Base-by-base conservation (phyloP, 2,888 invertebrate genomes). In the Ditylenchus weischeri region DNA sequence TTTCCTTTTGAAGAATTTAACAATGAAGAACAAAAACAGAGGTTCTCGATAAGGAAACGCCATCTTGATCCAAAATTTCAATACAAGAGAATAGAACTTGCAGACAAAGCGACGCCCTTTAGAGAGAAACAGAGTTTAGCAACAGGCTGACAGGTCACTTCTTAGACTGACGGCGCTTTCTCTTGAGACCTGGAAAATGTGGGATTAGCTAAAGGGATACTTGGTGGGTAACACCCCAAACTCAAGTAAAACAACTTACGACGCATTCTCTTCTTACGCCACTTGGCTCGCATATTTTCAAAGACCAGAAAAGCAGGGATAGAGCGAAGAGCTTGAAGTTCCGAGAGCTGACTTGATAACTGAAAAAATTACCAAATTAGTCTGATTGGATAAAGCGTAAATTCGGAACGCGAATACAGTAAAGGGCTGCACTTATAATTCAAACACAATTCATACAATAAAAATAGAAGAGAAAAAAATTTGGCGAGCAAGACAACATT, bases 191-290 rank as follows among this genome's bases (percentile, higher is more conserved):
- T 43, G 2, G 15, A 43, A 43, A 2, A 10, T 10, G 8, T 43
- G 15, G 8, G 11, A 43, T 43, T 8, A 13, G 15, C 8, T 2
- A 13, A 43, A 8, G 43, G 13, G 15, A 43, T 2, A 43, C 29
- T 2, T 29, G 5, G 1, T 6, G 5, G 43, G 2, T 43, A n/a
- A 10, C 43, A 43, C 15, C 2, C 1, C 43, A 13, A 43, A 15
- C 43, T 6, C 43, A 43, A 43, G 43, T 15, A 43, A 43, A 43
- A 43, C 11, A 43, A 43, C 43, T 43, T 15, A 43, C 65, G 66
- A 67, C 68, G 67, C 67, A 67, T 67, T 57, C 68, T 49, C 68
- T 68, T 68, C 65, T 68, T 68, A 48, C 65, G 57, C 68, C 68
- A 68, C 67, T 63, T 23, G n/a, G 65, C 65, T 21, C 65, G 65